Conservation (phyloP, 2,888 invertebrate species). For the Agrotis segetum region DNA sequence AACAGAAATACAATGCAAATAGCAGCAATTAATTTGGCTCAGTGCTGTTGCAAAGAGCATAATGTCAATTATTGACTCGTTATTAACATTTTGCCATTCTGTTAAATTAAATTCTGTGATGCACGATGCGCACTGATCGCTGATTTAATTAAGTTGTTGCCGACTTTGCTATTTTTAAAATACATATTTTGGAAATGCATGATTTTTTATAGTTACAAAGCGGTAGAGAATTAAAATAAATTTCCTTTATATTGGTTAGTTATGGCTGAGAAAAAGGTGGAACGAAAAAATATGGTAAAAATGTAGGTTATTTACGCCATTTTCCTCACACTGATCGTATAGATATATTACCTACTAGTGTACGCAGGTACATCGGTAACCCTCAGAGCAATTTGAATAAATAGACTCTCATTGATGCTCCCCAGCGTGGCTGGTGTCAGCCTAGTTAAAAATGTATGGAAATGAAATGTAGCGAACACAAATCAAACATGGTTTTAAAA, state of each 20-base stretch:
- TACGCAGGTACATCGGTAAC: conserved; percentile 34
- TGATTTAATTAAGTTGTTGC: conserved; percentile 13
- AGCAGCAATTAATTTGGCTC: conserved; percentile 31
- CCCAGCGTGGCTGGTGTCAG: conserved; percentile 31
- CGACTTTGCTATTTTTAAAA: background rate
- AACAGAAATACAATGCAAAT: conserved; percentile 33
- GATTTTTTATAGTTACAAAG: background rate
- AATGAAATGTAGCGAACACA: conserved; percentile 47
- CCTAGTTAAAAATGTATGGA: conserved; percentile 50
- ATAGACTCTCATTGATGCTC: conserved; percentile 45
- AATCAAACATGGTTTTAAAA: conserved; percentile 36
- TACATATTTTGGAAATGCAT: background rate
- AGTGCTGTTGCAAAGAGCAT: conserved; percentile 26
- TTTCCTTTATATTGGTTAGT: background rate
- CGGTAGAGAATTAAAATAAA: background rate
- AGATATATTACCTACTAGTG: background rate
- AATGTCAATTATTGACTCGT: conserved; percentile 28
- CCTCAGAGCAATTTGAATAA: conserved; percentile 54
- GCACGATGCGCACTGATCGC: conserved; percentile 9
- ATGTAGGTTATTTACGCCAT: background rate
- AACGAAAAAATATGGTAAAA: background rate
- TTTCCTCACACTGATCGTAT: conserved; percentile 1
- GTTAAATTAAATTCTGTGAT: conserved; percentile 20
- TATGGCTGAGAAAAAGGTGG: background rate
- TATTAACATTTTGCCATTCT: conserved; percentile 27